phyloP scores from a whole-genome alignment of 2,113 vertebrate genomes.

The Chrysemys picta region DNA sequence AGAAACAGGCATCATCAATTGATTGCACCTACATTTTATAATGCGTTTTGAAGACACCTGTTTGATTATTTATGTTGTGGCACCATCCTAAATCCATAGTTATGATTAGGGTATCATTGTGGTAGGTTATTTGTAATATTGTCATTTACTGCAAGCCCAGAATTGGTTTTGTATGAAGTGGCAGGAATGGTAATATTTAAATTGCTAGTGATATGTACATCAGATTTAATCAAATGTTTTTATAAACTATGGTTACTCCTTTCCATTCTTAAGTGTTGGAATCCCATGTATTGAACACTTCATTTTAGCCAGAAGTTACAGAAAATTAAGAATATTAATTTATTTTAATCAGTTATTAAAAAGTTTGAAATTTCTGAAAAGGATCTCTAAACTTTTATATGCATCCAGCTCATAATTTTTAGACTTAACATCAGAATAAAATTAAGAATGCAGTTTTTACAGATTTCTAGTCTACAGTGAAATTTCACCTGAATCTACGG shows the following conservation, averaged over 20 bases:
- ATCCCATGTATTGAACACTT: not conserved
- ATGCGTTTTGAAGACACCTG: constrained; percentile 60
- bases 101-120: not conserved
- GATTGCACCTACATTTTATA: constrained; percentile 2
- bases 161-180: not conserved
- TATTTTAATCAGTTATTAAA: not conserved
- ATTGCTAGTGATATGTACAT: not conserved
- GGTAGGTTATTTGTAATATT: not conserved
- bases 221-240: not conserved
- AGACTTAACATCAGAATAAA: not conserved
- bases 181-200: not conserved
- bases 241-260: not conserved
- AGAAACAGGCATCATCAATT: constrained; percentile 30
- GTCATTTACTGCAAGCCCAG: not conserved
- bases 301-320: not conserved
- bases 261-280: not conserved
- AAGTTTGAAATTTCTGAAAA: not conserved
- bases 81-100: constrained; percentile 1
- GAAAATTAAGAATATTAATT: not conserved
- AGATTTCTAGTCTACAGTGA: not conserved
- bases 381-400: not conserved
- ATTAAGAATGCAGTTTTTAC: not conserved
- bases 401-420: not conserved
- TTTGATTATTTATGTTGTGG: constrained; percentile 49
- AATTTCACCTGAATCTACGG: not conserved